A percentile compares a stretch with the other conserved stretches of the same genome.
These are phyloP conservation scores for Forbesichthys agassizii DNA, from an alignment of 2,113 vertebrate species.

Conservation along the genomic window DNA sequence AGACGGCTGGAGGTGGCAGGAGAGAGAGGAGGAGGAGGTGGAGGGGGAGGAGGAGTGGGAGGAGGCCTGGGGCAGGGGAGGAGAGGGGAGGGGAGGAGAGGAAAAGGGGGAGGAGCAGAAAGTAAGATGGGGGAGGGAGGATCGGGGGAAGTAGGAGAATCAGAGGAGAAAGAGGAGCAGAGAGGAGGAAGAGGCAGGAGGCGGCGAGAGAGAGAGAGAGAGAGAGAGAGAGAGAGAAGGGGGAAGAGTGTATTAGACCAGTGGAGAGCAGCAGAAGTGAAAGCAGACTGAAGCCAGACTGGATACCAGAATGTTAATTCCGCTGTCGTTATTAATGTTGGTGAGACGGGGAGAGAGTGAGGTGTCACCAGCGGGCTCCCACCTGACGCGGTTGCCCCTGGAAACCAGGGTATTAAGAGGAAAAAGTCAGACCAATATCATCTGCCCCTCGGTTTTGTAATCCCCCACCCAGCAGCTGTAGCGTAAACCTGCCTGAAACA, in stretches of 20 bases:
- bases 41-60: conserved; percentile 92
- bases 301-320: no score
- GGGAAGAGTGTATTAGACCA: conserved; percentile 55
- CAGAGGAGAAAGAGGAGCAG: conserved; percentile 20
- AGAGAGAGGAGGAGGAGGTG: conserved; percentile 88
- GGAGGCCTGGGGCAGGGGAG: conserved; percentile 84
- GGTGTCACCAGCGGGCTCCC: conserved; percentile 16
- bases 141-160: conserved; percentile 3
- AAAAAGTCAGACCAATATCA: conserved; percentile 52
- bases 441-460: conserved; percentile 24
- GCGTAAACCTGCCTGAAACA: conserved; percentile 64
- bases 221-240: conserved; percentile 16
- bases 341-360: background rate
- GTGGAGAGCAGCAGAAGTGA: conserved; percentile 51
- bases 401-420: conserved; percentile 37
- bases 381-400: conserved; percentile 9
- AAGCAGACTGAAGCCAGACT: background rate
- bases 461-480: conserved; percentile 46
- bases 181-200: background rate
- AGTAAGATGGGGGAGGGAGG: conserved; percentile 20
- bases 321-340: no score
- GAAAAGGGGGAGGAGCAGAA: conserved; percentile 15
- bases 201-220: conserved; percentile 11
- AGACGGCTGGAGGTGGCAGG: conserved; percentile 87
- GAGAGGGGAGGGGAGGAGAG: conserved; percentile 16